Conservation (phyloP, 2,113 vertebrate genomes). For the Caretta caretta region DNA sequence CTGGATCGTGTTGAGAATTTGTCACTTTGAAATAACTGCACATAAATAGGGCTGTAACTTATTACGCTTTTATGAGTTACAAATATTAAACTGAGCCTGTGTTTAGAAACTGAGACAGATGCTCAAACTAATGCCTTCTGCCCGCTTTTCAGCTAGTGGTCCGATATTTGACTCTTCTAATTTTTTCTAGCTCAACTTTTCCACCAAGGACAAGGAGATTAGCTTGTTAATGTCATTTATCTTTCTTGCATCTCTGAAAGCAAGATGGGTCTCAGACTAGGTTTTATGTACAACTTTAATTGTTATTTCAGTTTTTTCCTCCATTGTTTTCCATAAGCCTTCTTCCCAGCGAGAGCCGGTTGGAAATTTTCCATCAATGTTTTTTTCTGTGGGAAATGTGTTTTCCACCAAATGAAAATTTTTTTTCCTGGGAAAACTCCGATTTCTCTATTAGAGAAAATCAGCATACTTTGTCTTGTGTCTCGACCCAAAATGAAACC, state of each 20-base stretch:
- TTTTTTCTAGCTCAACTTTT: no score
- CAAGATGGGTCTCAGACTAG: no score
- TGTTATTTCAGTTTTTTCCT: not conserved
- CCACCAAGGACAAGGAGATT: no score
- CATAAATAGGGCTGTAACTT: not conserved
- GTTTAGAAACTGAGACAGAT: not conserved
- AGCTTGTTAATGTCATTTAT: no score
- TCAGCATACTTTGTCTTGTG: no score
- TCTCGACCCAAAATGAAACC: no score
- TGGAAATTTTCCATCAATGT: not conserved
- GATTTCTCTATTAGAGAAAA: no score
- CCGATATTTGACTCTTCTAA: no score
- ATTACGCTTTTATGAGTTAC: not conserved
- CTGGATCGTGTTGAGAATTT: not conserved
- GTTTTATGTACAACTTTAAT: not conserved
- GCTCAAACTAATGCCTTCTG: not conserved
- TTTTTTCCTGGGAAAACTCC: no score
- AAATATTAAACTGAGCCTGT: not conserved
- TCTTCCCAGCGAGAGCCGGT: not conserved
- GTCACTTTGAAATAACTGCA: not conserved
- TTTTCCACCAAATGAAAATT: no score
- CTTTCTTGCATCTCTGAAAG: no score
- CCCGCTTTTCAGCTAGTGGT: not conserved
- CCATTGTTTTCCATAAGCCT: not conserved
- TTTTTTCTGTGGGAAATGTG: not conserved